Evolutionary conservation across 2,888 invertebrate species (phyloP).

Genomic region (Microplitis manilae): DNA sequence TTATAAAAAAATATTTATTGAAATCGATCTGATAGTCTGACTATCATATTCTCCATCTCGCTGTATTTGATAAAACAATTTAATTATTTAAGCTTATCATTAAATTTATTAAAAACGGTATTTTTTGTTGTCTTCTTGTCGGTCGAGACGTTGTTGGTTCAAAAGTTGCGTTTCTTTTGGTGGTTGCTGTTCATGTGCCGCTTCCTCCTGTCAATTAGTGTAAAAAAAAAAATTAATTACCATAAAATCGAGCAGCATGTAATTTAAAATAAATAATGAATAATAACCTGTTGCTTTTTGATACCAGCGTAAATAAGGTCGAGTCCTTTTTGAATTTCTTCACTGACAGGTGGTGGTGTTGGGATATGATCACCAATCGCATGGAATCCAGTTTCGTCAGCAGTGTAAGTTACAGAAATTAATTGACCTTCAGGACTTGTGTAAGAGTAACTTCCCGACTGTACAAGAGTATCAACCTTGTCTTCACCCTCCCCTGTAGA

Average conservation of each 20-base stretch:
- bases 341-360: conserved; percentile 86
- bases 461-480: conserved; percentile 81
- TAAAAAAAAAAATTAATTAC: not conserved
- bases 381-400: conserved; percentile 88
- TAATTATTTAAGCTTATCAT: conserved; percentile 4
- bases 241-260: not conserved
- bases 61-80: not conserved
- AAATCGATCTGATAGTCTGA: not conserved
- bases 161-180: not conserved
- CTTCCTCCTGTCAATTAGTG: not conserved
- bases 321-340: conserved; percentile 89
- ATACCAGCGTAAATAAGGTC: conserved; percentile 91
- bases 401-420: conserved; percentile 84
- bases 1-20: not conserved
- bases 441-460: conserved; percentile 85
- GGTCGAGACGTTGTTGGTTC: not conserved
- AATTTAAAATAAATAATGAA: not conserved
- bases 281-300: conserved; percentile 76
- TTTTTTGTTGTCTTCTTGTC: conserved; percentile 1
- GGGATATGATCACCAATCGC: conserved; percentile 87
- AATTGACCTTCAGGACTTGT: conserved; percentile 85
- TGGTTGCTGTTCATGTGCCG: not conserved
- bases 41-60: not conserved
- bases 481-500: conserved; percentile 80
- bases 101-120: not conserved